Base-by-base conservation (phyloP, 2,113 vertebrate genomes). In the Boulengeromyrus knoepffleri region DNA sequence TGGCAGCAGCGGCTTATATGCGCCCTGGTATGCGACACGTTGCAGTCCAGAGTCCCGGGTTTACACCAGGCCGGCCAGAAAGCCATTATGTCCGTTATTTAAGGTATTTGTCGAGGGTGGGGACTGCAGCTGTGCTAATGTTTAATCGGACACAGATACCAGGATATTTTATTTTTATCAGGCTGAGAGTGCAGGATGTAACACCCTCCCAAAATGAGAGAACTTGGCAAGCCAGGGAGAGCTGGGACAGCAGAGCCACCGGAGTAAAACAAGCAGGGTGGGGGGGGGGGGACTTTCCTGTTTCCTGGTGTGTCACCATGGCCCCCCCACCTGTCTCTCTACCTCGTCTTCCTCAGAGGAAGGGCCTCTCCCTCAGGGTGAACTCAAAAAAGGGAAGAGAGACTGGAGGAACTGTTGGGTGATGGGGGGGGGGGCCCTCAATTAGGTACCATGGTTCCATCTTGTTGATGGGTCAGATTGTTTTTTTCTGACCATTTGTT, bases 401-500 rank as follows among this genome's bases (percentile, higher is more conserved):
- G 13, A n/a, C n/a, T 66, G 58, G 24, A 66, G 58, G 58, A 27
- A 66, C 58, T 31, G 31, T 10, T 70, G 10, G n/a, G 31, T 31
- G 62, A 31, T 27, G 62, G 9, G n/a, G 62, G 31, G 31, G 17
- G 6, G 19, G 56, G 6, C 21, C 5, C 39, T 21, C 45, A 87
- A 70, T n/a, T 46, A 36, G 5, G 31, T 39, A 77, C 70, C 53
- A 17, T 88, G 89, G n/a, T 66, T 91, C 90, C 70, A 45, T 89
- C 80, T 89, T 88, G 92, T 93, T 92, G 92, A 92, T 70, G 91
- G 93, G 94, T 92, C 94, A 91, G 17, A 12, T 36, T 85, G 39
- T 86, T 94, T 94, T 94, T 94, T 95, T 92, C 92, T 92, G 13
- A 66, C 92, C 93, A 91, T 94, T 95, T 94, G 91, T 93, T 94